These are phyloP conservation scores for Myrmecophaga tridactyla DNA, from an alignment of 2,113 vertebrate species.

Conservation along the genomic window DNA sequence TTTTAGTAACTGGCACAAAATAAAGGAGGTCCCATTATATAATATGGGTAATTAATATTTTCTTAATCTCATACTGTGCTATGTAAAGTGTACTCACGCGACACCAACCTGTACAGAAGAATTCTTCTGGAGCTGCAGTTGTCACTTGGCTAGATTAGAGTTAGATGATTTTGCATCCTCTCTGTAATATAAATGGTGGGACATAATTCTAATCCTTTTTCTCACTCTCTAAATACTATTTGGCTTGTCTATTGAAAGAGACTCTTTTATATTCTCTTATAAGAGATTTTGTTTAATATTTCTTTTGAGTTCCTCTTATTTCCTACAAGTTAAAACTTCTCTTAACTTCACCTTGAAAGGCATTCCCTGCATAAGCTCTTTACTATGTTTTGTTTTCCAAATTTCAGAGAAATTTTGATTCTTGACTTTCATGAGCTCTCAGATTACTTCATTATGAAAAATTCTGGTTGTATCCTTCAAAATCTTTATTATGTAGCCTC, in stretches of 20 bases:
- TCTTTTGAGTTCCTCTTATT: slow-evolving; percentile 33
- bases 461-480: background rate
- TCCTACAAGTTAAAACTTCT: slow-evolving; percentile 9
- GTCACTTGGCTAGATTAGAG: background rate
- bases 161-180: background rate
- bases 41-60: background rate
- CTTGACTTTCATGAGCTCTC: background rate
- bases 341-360: slow-evolving; percentile 33
- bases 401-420: slow-evolving; percentile 22
- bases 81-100: background rate
- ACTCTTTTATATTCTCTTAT: background rate
- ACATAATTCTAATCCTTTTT: background rate
- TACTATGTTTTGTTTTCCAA: background rate
- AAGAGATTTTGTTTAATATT: slow-evolving; percentile 21
- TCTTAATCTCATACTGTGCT: background rate
- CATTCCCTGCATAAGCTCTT: background rate
- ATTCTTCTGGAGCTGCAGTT: background rate
- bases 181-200: background rate
- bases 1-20: background rate
- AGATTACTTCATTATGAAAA: background rate
- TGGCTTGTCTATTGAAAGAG: background rate
- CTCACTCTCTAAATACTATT: background rate
- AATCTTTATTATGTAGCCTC: background rate
- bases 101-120: background rate
- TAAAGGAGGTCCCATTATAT: background rate